phyloP scores from a whole-genome alignment of 2,113 vertebrate genomes.

The Glareola pratincola region DNA sequence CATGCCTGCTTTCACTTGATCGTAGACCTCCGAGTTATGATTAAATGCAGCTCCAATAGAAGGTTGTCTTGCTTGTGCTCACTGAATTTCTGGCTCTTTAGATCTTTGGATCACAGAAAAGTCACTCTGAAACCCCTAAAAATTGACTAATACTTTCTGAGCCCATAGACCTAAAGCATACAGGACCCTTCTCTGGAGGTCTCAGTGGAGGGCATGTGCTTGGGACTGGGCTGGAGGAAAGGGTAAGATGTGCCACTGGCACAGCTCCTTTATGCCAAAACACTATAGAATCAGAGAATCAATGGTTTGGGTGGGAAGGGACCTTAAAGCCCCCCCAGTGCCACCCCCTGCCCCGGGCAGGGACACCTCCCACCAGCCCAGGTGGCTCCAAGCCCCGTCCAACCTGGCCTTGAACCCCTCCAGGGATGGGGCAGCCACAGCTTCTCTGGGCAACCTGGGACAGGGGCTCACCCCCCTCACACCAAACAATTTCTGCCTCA shows the following conservation, averaged over 20 bases:
- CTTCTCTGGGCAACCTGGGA: too few species aligned
- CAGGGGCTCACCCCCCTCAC: too few species aligned
- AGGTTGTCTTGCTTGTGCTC: neutral
- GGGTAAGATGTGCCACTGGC: neutral
- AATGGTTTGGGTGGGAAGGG: too few species aligned
- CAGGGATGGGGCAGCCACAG: too few species aligned
- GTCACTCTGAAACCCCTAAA: neutral
- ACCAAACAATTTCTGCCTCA: too few species aligned
- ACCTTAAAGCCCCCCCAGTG: too few species aligned
- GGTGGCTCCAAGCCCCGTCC: too few species aligned
- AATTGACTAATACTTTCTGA: neutral
- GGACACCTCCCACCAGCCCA: too few species aligned
- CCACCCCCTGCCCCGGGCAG: too few species aligned
- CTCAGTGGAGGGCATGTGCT: rapidly evolving
- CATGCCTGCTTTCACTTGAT: neutral
- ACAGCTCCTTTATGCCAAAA: neutral
- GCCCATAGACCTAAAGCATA: neutral
- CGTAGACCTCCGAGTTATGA: neutral
- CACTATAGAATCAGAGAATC: neutral
- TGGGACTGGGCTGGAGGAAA: neutral
- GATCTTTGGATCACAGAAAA: neutral
- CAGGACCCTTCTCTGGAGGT: too few species aligned
- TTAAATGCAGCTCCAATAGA: neutral
- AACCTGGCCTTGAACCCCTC: too few species aligned
- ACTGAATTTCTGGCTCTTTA: neutral